A percentile compares a stretch with the other conserved stretches of the same genome.
Evolutionary conservation across 2,888 invertebrate species (phyloP).

Genomic region (Baccha elongata): DNA sequence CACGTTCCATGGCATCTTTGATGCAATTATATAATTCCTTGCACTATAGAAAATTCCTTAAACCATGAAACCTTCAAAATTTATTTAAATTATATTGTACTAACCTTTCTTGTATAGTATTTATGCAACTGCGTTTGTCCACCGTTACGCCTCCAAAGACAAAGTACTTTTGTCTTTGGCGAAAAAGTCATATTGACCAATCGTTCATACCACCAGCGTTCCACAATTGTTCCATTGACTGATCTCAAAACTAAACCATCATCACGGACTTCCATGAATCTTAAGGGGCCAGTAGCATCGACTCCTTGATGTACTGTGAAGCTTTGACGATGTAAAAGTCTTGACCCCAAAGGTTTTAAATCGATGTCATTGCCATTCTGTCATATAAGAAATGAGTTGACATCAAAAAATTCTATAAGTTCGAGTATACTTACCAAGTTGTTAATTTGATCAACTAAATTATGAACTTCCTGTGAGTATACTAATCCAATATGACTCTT

Average conservation of each 20-base stretch:
- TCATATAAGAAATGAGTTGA: background rate
- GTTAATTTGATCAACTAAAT: conserved; percentile 96
- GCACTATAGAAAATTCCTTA: conserved; percentile 86
- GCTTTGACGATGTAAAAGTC: conserved; percentile 97
- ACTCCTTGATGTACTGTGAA: conserved; percentile 98
- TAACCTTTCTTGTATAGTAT: conserved; percentile 99
- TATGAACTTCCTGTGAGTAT: conserved; percentile 98
- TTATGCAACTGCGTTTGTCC: conserved; percentile 98
- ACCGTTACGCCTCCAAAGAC: conserved; percentile 97
- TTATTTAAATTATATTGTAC: conserved; percentile 19
- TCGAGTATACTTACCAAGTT: conserved; percentile 88
- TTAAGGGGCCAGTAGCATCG: conserved; percentile 94
- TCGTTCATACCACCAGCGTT: conserved; percentile 99
- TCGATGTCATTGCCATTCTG: conserved; percentile 99
- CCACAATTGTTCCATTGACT: conserved; percentile 92
- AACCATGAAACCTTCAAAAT: background rate
- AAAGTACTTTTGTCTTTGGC: conserved; percentile 98
- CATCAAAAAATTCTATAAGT: background rate
- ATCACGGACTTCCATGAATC: conserved; percentile 97
- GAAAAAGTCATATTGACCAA: conserved; percentile 99
- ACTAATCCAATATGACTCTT: conserved; percentile 99
- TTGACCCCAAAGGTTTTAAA: conserved; percentile 96
- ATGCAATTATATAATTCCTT: conserved; percentile 99
- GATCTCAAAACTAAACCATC: conserved; percentile 95
- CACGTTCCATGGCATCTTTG: conserved; percentile 98